phyloP scores from a whole-genome alignment of 2,113 vertebrate genomes.

The Solea senegalensis region DNA sequence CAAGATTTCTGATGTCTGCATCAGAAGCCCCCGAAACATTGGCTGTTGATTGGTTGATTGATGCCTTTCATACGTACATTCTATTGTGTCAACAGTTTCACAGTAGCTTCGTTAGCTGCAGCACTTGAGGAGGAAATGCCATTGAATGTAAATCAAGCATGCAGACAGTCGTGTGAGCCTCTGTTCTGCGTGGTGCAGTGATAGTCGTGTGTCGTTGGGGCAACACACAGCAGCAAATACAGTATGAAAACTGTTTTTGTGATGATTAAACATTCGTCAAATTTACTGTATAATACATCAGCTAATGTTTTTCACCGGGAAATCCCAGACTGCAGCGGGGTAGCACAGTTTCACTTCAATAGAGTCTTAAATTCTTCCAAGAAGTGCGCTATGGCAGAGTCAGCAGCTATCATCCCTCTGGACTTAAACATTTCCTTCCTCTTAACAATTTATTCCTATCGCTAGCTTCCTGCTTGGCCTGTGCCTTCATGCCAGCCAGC shows the following conservation, averaged over 20 bases:
- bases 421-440: conserved; percentile 85
- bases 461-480: conserved; percentile 73
- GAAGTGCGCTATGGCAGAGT: conserved; percentile 57
- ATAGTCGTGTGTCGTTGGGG: neutral
- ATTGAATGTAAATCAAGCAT: neutral
- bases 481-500: conserved; percentile 68
- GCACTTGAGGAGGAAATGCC: too few relatives aligned
- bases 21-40: too few relatives aligned
- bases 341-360: conserved; percentile 22
- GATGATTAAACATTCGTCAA: neutral
- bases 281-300: neutral
- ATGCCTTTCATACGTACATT: too few relatives aligned
- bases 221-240: neutral
- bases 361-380: conserved; percentile 42
- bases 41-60: too few relatives aligned
- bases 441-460: conserved; percentile 79
- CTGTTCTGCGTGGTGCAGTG: neutral
- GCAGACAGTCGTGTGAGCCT: conserved; percentile 24
- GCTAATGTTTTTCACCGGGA: neutral
- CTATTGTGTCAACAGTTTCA: too few relatives aligned
- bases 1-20: too few relatives aligned
- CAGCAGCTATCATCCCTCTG: conserved; percentile 68
- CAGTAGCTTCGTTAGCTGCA: too few relatives aligned
- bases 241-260: neutral
- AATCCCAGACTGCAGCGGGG: neutral